Conservation (phyloP, 1,140 invertebrate genomes). For the Cydia fagiglandana region DNA sequence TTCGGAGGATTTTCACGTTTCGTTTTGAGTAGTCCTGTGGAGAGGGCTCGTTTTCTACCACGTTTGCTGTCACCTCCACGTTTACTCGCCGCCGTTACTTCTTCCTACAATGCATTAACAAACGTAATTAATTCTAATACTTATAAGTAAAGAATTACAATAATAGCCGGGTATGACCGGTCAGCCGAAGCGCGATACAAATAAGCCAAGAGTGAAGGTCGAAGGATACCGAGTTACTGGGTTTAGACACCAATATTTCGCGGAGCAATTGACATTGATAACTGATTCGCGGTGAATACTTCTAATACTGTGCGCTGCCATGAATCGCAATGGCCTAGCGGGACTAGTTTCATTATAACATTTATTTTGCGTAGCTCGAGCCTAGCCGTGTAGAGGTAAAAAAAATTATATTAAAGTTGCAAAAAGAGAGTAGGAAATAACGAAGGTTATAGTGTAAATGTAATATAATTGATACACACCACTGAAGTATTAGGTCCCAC, state of each 20-base stretch:
- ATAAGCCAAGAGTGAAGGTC: too few species aligned
- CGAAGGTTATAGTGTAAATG: background rate
- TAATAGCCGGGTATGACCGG: background rate
- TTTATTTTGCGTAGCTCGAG: background rate
- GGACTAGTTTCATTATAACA: background rate
- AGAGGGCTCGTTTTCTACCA: slow-evolving; percentile 60
- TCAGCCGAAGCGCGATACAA: background rate
- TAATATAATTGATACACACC: slow-evolving; percentile 38
- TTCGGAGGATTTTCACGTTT: slow-evolving; percentile 43
- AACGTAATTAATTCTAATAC: background rate
- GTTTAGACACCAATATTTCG: background rate
- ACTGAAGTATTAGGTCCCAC: slow-evolving; percentile 39
- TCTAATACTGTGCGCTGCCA: background rate
- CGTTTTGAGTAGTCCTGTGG: slow-evolving; percentile 49
- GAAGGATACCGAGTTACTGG: too few species aligned
- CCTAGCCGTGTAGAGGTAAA: background rate
- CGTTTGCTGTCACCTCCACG: slow-evolving; percentile 49
- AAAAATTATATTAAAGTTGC: background rate
- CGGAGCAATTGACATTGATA: background rate
- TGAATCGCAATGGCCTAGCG: background rate
- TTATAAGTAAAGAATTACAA: background rate
- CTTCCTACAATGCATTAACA: slow-evolving; percentile 44
- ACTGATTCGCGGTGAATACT: background rate
- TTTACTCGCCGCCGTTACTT: slow-evolving; percentile 39
- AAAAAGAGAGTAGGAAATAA: background rate